These are phyloP conservation scores for Papilio protenor DNA, from an alignment of 2,888 invertebrate species.

Conservation along the genomic window DNA sequence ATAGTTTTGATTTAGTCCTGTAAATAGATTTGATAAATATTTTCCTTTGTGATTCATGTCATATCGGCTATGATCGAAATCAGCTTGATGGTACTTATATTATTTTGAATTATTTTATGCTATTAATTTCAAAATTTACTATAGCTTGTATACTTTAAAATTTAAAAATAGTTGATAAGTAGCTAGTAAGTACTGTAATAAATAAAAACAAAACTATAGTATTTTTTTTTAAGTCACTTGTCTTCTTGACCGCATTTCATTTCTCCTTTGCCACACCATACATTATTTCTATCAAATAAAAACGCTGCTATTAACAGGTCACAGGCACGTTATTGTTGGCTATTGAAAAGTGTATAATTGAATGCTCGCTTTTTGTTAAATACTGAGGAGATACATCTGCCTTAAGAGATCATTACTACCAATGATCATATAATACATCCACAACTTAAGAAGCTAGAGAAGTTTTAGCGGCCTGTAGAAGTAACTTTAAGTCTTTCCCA, in stretches of 20 bases:
- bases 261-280: background rate
- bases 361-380: background rate
- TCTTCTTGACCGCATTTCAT: background rate
- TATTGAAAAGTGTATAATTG: background rate
- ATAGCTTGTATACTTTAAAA: background rate
- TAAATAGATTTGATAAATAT: conserved; percentile 6
- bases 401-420: too few relatives aligned
- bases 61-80: background rate
- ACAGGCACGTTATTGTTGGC: too few relatives aligned
- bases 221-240: background rate
- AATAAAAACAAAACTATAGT: background rate
- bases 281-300: background rate
- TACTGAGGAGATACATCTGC: too few relatives aligned
- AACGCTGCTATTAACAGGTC: too few relatives aligned
- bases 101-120: too few relatives aligned
- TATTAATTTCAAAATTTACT: background rate
- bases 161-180: background rate
- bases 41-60: background rate
- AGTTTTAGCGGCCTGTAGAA: too few relatives aligned
- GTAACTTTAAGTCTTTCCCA: too few relatives aligned
- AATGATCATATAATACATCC: too few relatives aligned
- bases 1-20: background rate
- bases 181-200: background rate
- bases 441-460: too few relatives aligned
- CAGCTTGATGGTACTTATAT: background rate